phyloP scores from a whole-genome alignment of 2,797 vertebrate genomes.

The Malurus leucopterus region DNA sequence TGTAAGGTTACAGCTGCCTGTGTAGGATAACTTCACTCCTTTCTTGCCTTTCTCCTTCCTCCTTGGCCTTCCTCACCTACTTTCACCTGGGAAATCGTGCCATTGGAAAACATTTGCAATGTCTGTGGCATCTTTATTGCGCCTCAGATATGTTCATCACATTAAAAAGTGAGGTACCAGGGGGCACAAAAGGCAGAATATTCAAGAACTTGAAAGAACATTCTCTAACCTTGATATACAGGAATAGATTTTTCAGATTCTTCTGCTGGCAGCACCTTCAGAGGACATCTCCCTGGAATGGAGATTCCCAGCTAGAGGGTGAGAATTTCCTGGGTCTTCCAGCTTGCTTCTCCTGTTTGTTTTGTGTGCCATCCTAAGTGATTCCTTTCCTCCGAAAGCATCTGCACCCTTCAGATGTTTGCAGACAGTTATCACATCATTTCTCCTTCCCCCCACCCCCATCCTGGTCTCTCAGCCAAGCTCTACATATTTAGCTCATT shows the following conservation, averaged over 20 bases:
- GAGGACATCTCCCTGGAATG: neutral
- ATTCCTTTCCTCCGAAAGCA: conserved; percentile 55
- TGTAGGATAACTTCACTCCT: neutral
- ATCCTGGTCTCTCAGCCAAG: conserved; percentile 53
- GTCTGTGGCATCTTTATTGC: neutral
- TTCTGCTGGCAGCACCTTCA: neutral
- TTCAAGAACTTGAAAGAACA: neutral
- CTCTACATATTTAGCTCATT: conserved; percentile 68
- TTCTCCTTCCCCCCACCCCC: conserved; percentile 49
- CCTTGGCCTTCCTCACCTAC: neutral
- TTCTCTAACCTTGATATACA: neutral
- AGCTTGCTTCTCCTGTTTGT: conserved; percentile 36
- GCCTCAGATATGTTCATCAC: neutral
- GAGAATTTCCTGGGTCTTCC: neutral
- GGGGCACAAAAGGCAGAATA: neutral
- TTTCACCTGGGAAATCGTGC: neutral
- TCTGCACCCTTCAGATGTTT: conserved; percentile 60
- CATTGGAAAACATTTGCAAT: neutral
- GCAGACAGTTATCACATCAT: conserved; percentile 55
- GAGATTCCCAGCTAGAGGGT: neutral
- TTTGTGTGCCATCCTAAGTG: conserved; percentile 40
- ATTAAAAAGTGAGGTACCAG: neutral
- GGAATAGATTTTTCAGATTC: neutral
- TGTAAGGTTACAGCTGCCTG: neutral
- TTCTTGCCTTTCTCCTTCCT: neutral